Percentiles rank a stretch among this genome's conserved stretches.
These are phyloP conservation scores for Pachyseris speciosa DNA, from an alignment of 64 coral and sea anemone genomes.

Conservation along the genomic window DNA sequence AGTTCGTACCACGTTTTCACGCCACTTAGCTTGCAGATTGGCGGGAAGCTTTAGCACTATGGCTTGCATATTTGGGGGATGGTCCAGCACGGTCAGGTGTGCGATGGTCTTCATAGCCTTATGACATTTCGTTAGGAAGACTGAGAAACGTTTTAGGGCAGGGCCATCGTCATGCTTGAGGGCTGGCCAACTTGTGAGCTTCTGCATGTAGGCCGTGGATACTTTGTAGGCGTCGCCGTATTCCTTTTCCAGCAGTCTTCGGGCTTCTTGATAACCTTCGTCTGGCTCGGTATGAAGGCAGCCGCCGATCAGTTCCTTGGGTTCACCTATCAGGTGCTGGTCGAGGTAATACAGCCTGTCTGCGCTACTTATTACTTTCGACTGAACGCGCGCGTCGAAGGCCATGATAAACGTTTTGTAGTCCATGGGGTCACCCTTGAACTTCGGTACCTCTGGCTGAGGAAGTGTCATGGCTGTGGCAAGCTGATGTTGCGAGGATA, in stretches of 20 bases:
- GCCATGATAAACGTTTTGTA: constrained; percentile 35
- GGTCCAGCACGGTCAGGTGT: too few species aligned
- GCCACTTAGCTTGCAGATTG: too few species aligned
- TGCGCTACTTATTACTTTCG: not conserved
- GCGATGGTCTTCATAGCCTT: too few species aligned
- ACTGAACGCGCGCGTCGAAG: constrained; percentile 30
- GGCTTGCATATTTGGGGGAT: too few species aligned
- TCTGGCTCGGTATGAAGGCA: constrained; percentile 20
- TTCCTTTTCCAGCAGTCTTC: not conserved
- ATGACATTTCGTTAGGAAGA: not conserved
- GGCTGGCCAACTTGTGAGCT: not conserved
- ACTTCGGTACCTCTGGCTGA: not conserved
- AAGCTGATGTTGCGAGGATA: not conserved
- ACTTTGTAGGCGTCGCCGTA: constrained; percentile 42
- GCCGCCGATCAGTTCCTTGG: constrained; percentile 9
- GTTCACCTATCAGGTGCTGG: constrained; percentile 34
- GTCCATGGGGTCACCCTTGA: not conserved
- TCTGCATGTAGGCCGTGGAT: not conserved
- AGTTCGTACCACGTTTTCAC: too few species aligned
- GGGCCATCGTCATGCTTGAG: not conserved
- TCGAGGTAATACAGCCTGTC: constrained; percentile 40
- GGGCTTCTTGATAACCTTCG: constrained; percentile 13
- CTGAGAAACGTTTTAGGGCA: not conserved
- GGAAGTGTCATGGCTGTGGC: constrained; percentile 5
- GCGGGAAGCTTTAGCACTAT: too few species aligned